Evolutionary conservation across 2,113 vertebrate genomes (phyloP).

Genomic region (Hippocampus zosterae): DNA sequence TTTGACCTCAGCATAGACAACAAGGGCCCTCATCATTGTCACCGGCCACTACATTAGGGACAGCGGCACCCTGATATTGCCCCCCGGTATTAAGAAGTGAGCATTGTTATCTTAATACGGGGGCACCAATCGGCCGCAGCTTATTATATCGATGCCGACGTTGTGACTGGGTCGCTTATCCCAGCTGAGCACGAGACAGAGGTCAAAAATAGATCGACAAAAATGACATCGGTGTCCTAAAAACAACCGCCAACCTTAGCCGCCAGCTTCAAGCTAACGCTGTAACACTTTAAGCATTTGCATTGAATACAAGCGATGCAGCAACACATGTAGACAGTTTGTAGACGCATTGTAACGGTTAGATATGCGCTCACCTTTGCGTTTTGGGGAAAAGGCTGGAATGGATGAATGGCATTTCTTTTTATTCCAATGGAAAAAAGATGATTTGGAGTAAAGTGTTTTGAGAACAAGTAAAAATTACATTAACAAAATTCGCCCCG

Average conservation of each 20-base stretch:
- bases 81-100: not conserved
- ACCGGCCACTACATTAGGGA: constrained; percentile 13
- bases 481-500: no score
- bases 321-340: no score
- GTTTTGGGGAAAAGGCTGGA: no score
- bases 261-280: no score
- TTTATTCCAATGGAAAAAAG: no score
- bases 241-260: not conserved
- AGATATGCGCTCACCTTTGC: no score
- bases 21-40: constrained; percentile 22
- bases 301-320: no score
- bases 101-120: not conserved
- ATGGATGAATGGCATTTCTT: no score
- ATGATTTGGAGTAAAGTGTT: no score
- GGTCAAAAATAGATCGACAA: not conserved
- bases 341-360: no score
- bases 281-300: no score
- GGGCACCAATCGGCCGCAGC: not conserved
- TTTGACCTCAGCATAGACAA: constrained; percentile 62
- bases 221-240: not conserved
- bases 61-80: not conserved
- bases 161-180: not conserved
- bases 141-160: not conserved
- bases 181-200: not conserved
- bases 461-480: no score